Evolutionary conservation across 2,888 invertebrate species (phyloP).

Genomic region (Ectropis crepuscularia): DNA sequence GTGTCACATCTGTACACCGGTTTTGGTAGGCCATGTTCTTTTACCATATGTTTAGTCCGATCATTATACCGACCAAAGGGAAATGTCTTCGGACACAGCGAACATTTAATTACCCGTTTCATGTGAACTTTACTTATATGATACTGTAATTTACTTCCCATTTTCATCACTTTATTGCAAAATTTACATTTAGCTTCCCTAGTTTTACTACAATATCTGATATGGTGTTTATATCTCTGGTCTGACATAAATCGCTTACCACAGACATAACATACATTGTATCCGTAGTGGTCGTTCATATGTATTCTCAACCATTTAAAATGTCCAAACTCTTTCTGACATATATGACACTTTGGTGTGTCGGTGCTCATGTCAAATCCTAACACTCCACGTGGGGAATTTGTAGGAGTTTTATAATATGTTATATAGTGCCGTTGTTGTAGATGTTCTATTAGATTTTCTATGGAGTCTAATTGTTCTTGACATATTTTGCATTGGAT

Average conservation of each 20-base stretch:
- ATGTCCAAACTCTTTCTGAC: background rate
- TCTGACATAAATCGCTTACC: background rate
- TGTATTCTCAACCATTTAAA: background rate
- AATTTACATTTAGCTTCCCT: too few relatives aligned
- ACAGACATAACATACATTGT: background rate
- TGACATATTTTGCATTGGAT: background rate
- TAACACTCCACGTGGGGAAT: background rate
- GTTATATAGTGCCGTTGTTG: background rate
- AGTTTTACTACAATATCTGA: background rate
- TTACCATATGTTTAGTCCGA: background rate
- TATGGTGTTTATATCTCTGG: background rate
- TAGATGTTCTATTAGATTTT: background rate
- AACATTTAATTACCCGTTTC: background rate
- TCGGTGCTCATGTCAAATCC: background rate
- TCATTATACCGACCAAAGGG: too few relatives aligned
- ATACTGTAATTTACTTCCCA: background rate
- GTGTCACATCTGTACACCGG: background rate
- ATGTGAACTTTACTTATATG: background rate
- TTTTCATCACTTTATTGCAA: too few relatives aligned
- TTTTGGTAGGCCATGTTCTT: background rate
- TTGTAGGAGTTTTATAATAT: background rate
- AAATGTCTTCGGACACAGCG: background rate
- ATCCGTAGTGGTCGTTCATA: background rate
- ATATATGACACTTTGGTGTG: background rate
- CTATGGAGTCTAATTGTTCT: background rate